phyloP scores from a whole-genome alignment of 2,797 vertebrate species.

The Crypturellus tataupa region DNA sequence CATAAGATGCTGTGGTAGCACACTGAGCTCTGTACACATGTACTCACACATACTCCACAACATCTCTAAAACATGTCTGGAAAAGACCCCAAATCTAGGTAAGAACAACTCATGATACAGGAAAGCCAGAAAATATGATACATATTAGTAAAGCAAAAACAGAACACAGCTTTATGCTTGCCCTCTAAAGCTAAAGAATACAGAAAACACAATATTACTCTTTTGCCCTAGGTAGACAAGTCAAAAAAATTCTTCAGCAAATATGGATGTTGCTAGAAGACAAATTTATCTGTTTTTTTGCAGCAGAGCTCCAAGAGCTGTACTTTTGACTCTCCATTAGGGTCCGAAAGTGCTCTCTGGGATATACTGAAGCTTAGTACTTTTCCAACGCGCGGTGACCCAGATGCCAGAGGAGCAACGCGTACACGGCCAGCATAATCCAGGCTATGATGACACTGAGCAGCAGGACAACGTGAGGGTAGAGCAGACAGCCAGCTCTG shows the following conservation, averaged over 20 bases:
- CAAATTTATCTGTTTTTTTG: neutral
- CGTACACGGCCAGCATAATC: neutral
- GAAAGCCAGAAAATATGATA: neutral
- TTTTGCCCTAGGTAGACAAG: neutral
- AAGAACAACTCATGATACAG: neutral
- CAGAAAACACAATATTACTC: neutral
- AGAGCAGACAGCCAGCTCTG: neutral
- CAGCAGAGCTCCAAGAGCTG: neutral
- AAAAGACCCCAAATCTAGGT: neutral
- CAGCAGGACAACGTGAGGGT: neutral
- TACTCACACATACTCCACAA: neutral
- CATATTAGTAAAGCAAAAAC: neutral
- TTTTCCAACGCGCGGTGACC: neutral
- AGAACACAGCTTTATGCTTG: neutral
- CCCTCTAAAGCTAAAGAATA: neutral
- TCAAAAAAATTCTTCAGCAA: neutral
- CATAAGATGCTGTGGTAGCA: neutral
- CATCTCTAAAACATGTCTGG: neutral
- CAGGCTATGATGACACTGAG: neutral
- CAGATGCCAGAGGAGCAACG: neutral
- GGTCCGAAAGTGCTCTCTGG: conserved; percentile 23
- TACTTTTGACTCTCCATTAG: neutral
- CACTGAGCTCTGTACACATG: neutral
- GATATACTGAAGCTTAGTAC: neutral
- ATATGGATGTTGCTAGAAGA: neutral